Percentiles rank a stretch among this genome's conserved stretches.
Evolutionary conservation across 2,888 invertebrate species (phyloP).

Genomic region (Drosophila neonasuta): DNA sequence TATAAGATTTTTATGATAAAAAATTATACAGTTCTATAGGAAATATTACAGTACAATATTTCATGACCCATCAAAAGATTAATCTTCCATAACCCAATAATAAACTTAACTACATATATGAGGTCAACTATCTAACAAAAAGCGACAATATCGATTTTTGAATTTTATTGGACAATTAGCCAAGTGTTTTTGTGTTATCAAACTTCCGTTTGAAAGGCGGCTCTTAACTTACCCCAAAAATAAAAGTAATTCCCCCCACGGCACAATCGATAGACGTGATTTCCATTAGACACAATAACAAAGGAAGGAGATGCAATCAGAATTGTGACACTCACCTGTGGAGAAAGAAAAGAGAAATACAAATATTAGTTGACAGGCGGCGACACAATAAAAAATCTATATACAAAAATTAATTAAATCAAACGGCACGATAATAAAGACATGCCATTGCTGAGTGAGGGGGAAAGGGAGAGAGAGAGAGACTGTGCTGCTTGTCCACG

Average conservation of each 20-base stretch:
- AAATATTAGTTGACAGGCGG: slow-evolving; percentile 37
- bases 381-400: slow-evolving; percentile 30
- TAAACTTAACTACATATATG: neutral
- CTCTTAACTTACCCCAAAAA: slow-evolving; percentile 30
- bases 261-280: neutral
- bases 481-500: neutral
- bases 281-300: slow-evolving; percentile 11
- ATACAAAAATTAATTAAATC: slow-evolving; percentile 59
- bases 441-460: neutral
- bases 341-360: slow-evolving; percentile 18
- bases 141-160: neutral
- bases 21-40: too few relatives aligned
- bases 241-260: slow-evolving; percentile 9
- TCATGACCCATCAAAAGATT: neutral
- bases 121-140: neutral
- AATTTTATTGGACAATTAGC: neutral
- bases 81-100: neutral
- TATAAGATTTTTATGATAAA: too few relatives aligned
- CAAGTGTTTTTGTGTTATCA: neutral
- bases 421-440: slow-evolving; percentile 42
- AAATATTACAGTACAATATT: too few relatives aligned
- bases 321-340: slow-evolving; percentile 57
- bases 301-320: slow-evolving; percentile 22
- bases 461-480: neutral
- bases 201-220: neutral